These are phyloP conservation scores for Plebejus argus DNA, from an alignment of 2,888 invertebrate species.

Conservation along the genomic window DNA sequence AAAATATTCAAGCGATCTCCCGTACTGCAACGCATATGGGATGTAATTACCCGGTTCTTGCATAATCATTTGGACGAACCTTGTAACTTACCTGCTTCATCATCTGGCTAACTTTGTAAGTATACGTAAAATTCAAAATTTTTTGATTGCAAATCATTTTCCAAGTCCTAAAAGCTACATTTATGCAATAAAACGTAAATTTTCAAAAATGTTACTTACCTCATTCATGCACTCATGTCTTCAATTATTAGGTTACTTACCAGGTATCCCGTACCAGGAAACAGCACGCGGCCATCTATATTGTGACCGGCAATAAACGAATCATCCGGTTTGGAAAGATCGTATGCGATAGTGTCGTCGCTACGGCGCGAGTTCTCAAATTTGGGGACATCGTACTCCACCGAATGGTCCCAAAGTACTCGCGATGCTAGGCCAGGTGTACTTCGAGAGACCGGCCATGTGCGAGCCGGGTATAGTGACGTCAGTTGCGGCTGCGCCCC, in stretches of 20 bases:
- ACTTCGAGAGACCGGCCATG: conserved; percentile 93
- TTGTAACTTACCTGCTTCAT: too few species aligned
- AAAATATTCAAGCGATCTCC: too few species aligned
- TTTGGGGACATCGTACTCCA: conserved; percentile 92
- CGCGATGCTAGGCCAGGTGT: conserved; percentile 94
- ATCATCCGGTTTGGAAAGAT: conserved; percentile 87
- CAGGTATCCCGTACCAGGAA: conserved; percentile 97
- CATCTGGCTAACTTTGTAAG: too few species aligned
- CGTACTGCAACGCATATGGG: too few species aligned
- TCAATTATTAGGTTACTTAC: conserved; percentile 60
- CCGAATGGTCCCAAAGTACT: conserved; percentile 96
- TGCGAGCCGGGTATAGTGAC: conserved; percentile 87
- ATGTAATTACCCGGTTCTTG: too few species aligned
- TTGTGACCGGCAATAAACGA: conserved; percentile 91
- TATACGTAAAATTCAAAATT: too few species aligned
- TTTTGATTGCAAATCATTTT: too few species aligned
- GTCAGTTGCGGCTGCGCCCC: conserved; percentile 89
- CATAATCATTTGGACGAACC: too few species aligned
- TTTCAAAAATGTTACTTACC: too few species aligned
- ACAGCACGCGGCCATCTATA: conserved; percentile 96
- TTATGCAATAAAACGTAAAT: too few species aligned
- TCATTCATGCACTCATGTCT: too few species aligned
- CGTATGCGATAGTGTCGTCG: conserved; percentile 88
- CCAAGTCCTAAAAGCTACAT: too few species aligned
- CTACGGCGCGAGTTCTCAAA: conserved; percentile 86